These are phyloP conservation scores for Apotomis turbidana DNA, from an alignment of 2,888 invertebrate species.

Conservation along the genomic window DNA sequence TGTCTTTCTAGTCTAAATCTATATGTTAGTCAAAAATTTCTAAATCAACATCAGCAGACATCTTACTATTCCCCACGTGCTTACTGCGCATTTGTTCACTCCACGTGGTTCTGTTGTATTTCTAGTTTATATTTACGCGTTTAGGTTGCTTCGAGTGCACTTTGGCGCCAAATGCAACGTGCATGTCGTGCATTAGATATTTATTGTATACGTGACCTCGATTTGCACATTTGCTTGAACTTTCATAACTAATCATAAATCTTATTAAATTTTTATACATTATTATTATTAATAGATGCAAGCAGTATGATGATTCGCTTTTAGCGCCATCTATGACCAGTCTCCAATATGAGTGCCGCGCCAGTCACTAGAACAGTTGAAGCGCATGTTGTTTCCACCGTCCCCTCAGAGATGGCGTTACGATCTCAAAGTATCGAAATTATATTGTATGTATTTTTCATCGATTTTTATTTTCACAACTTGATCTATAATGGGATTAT, in stretches of 20 bases:
- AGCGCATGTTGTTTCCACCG: slow-evolving; percentile 18
- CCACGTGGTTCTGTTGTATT: slow-evolving; percentile 26
- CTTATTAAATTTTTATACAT: not conserved
- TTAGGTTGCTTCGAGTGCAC: not conserved
- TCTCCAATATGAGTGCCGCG: slow-evolving; percentile 24
- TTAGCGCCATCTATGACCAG: slow-evolving; percentile 33
- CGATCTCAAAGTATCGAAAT: slow-evolving; percentile 47
- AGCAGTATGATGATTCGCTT: not conserved
- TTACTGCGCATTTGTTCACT: slow-evolving; percentile 20
- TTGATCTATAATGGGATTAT: too few species aligned
- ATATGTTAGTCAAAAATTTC: not conserved
- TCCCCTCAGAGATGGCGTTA: slow-evolving; percentile 35
- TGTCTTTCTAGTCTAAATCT: not conserved
- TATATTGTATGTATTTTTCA: not conserved
- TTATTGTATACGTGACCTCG: not conserved
- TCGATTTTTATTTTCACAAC: not conserved
- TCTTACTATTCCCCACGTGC: not conserved
- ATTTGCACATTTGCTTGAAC: not conserved
- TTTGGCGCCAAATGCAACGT: slow-evolving; percentile 13
- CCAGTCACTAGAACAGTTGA: slow-evolving; percentile 8
- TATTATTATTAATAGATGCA: not conserved
- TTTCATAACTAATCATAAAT: not conserved
- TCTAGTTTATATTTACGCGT: slow-evolving; percentile 22
- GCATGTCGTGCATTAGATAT: not conserved
- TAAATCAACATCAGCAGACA: not conserved